Conservation (phyloP, 2,888 invertebrate species). For the Odontothrips loti region DNA sequence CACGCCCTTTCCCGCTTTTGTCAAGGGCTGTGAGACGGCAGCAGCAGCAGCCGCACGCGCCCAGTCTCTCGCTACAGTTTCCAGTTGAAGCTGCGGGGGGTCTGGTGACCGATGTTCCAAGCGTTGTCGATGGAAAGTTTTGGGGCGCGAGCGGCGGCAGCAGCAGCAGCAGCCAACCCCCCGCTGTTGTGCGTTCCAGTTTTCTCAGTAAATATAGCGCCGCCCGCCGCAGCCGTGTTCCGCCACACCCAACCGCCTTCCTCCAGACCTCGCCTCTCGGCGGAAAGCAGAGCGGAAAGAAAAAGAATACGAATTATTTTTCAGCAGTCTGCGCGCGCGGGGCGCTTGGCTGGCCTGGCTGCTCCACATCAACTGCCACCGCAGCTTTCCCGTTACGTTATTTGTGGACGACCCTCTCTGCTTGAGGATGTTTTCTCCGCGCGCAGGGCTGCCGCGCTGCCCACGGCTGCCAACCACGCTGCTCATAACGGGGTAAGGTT, state of each 20-base stretch:
- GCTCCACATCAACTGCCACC: too few species aligned
- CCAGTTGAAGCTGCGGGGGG: not conserved
- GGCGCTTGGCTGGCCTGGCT: too few species aligned
- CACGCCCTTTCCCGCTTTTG: not conserved
- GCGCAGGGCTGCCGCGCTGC: too few species aligned
- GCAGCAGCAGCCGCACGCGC: not conserved
- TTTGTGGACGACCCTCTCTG: too few species aligned
- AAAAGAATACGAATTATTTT: too few species aligned
- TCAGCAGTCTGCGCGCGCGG: too few species aligned
- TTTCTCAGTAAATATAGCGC: slow-evolving; percentile 15
- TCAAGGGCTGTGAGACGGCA: not conserved
- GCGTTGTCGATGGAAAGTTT: slow-evolving; percentile 15
- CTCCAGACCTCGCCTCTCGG: not conserved
- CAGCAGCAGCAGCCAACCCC: not conserved
- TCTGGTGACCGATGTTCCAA: slow-evolving; percentile 15
- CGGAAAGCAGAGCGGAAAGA: not conserved
- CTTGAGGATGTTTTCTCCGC: too few species aligned
- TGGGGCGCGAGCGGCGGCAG: not conserved
- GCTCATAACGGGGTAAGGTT: too few species aligned
- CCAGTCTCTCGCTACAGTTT: too few species aligned
- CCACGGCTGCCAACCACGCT: too few species aligned
- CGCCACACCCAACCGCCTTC: not conserved
- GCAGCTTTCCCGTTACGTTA: too few species aligned
- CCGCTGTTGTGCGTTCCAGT: slow-evolving; percentile 7
- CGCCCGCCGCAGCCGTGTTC: not conserved